Base-by-base conservation (phyloP, 2,888 invertebrate genomes). In the Stratiomys singularior region DNA sequence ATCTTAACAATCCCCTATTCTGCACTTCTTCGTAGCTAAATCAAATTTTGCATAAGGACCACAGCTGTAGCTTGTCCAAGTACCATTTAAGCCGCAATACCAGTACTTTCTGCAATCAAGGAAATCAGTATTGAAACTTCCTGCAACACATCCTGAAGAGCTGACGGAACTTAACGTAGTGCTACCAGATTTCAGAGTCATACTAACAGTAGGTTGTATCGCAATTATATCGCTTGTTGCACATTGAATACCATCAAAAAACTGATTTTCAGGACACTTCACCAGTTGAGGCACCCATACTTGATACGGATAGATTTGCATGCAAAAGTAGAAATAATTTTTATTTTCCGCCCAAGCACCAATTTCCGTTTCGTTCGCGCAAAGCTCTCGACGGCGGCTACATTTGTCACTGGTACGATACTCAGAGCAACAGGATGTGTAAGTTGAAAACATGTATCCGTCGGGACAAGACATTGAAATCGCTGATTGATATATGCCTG, bases 271-370 rank as follows among this genome's bases (percentile, higher is more conserved):
- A 13, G 60, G 60, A 60, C 60, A 60, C 23, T 60, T 60, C 15
- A 27, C 4, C 7, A 60, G 27, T 25, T 60, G 60, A 0, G 60
- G 60, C 5, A 23, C 18, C 60, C 5, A 27, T 3, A 60, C 5
- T 5, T 23, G 11, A 11, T 2, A 1, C 9, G 28, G 4, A 60
- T 9, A 2, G 15, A 52, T 13, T 18, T 52, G 4, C 52, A 4
- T 18, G 18, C 52, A 52, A 4, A 18, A 52, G 15, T 52, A 52
- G 52, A 52, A 52, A 13, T 52, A 52, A 52, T 52, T 52, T 11
- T 67, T 67, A 23, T 67, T 46, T 67, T 67, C 67, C 9, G 67
- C 37, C 46, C 18, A 46, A 9, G 46, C 67, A 5, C 5, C 44
- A 13, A 67, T n/a, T 44, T 67, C 23, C 5, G 13, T 37, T 23